Conservation (phyloP, 2,888 invertebrate genomes). For the Timandra comae region DNA sequence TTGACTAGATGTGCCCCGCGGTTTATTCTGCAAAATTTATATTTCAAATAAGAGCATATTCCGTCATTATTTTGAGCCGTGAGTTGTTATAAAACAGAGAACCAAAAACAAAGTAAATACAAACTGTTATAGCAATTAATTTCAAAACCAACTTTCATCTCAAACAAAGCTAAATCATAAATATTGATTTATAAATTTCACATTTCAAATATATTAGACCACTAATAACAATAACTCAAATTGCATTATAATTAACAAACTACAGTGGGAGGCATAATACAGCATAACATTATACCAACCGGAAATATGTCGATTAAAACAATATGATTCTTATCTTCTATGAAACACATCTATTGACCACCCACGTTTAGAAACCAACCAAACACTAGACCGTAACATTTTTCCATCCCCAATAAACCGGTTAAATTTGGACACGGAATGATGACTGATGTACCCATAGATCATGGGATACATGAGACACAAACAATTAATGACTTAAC, state of each 20-base stretch:
- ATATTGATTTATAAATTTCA: no score
- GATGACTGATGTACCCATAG: constrained; percentile 48
- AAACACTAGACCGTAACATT: neutral
- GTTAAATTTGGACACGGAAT: constrained; percentile 30
- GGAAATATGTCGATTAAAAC: constrained; percentile 22
- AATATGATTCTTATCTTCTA: constrained; percentile 21
- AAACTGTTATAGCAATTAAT: no score
- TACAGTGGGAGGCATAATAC: constrained; percentile 5
- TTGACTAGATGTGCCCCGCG: no score
- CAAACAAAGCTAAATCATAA: no score
- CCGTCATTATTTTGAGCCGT: no score
- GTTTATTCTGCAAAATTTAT: no score
- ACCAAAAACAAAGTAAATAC: no score
- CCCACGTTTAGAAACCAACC: constrained; percentile 12
- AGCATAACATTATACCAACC: constrained; percentile 15
- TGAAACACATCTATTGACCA: constrained; percentile 19
- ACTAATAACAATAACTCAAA: neutral
- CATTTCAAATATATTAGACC: no score
- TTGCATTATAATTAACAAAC: neutral
- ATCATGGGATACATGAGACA: constrained; percentile 47
- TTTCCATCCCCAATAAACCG: constrained; percentile 20
- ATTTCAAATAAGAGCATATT: no score
- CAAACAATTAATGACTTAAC: constrained; percentile 37
- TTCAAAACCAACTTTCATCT: no score
- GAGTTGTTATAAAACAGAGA: no score